Evolutionary conservation across 1,140 invertebrate genomes (phyloP).

Genomic region (Andricus grossulariae): DNA sequence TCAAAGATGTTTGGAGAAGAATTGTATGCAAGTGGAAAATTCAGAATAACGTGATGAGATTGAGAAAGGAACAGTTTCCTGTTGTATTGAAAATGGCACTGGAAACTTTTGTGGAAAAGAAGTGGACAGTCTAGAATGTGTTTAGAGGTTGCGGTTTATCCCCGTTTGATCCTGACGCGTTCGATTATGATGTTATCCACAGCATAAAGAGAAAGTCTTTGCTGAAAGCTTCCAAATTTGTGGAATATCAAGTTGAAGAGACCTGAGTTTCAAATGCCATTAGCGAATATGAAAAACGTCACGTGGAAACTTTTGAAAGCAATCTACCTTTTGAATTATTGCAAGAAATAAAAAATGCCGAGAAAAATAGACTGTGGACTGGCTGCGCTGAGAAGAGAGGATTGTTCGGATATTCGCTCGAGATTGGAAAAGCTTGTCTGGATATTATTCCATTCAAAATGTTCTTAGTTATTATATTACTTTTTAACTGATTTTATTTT

Average conservation of each 20-base stretch:
- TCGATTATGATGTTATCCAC: not conserved
- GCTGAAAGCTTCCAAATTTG: not conserved
- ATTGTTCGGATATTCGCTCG: no score
- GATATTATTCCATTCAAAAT: no score
- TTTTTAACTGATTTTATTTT: no score
- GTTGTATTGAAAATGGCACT: not conserved
- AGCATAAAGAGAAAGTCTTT: not conserved
- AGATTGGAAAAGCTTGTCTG: no score
- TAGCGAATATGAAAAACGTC: constrained; percentile 26
- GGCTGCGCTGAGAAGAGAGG: no score
- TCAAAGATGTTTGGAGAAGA: constrained; percentile 54
- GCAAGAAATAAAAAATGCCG: no score
- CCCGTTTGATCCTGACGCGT: constrained; percentile 40
- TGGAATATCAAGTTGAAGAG: constrained; percentile 30
- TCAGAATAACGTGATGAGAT: not conserved
- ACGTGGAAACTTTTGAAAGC: no score
- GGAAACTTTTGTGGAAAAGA: not conserved
- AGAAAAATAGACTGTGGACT: no score
- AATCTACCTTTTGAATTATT: no score
- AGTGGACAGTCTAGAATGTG: not conserved
- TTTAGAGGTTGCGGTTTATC: not conserved
- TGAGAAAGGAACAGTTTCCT: not conserved
- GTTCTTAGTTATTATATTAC: no score
- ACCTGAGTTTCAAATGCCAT: constrained; percentile 34
- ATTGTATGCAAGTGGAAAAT: constrained; percentile 50